Percentiles rank a stretch among this genome's conserved stretches.
These are phyloP conservation scores for Heliconius aoede DNA, from an alignment of 2,888 invertebrate species.

Conservation along the genomic window DNA sequence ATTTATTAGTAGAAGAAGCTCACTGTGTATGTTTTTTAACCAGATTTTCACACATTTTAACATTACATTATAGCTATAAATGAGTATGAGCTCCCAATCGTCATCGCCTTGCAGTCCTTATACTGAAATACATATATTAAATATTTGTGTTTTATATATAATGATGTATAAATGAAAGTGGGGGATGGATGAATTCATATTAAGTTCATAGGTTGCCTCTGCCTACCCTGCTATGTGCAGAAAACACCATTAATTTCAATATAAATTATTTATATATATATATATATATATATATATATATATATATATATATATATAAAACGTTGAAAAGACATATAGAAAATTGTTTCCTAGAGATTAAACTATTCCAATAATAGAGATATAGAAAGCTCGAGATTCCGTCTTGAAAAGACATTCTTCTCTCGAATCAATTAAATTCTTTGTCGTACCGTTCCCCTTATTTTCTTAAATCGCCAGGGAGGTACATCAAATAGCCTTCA, in stretches of 20 bases:
- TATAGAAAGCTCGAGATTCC: constrained; percentile 48
- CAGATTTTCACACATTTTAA: too few species aligned
- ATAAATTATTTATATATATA: background rate
- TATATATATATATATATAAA: constrained; percentile 9
- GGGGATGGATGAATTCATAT: too few species aligned
- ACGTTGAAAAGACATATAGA: constrained; percentile 33
- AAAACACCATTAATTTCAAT: too few species aligned
- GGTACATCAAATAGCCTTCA: constrained; percentile 68
- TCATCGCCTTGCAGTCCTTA: too few species aligned
- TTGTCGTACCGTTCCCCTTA: constrained; percentile 68
- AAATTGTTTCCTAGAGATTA: constrained; percentile 42
- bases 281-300: constrained; percentile 24
- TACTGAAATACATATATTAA: too few species aligned
- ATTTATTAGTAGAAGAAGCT: too few species aligned
- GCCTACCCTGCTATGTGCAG: background rate
- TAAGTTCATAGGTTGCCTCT: too few species aligned
- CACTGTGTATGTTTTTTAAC: too few species aligned
- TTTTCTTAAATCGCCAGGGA: constrained; percentile 63
- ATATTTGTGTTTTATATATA: too few species aligned
- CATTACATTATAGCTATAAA: too few species aligned
- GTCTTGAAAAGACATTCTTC: constrained; percentile 61
- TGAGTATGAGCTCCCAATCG: too few species aligned
- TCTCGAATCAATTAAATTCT: constrained; percentile 77
- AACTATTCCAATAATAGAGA: constrained; percentile 48
- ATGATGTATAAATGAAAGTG: too few species aligned